Evolutionary conservation across 2,113 vertebrate species (phyloP), one percentile per base, ranked within the genome.

Genomic region (Orycteropus afer): DNA sequence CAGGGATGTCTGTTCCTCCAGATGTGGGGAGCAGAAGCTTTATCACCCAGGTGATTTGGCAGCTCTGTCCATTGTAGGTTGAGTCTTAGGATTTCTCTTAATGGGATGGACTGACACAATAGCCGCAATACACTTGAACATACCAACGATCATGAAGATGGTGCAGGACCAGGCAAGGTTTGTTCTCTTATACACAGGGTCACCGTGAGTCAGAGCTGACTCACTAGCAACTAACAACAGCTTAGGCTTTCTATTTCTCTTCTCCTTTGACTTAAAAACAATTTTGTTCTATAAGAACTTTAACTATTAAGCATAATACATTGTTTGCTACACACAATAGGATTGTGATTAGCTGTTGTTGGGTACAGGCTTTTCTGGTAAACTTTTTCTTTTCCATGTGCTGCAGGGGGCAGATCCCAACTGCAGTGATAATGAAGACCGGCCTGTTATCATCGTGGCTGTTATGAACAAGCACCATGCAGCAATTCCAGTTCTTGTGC

Each of bases 361-460:
- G 37, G 78, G 63, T 10, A 32, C 25, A 45, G 88, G 18, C n/a
- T 51, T 71, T 74, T 88, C 45, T 79, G 65, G 37, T 4, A 1
- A 79, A 57, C 40, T 92, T 78, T 23, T 92, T 69, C 53, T 89
- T 91, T 76, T 90, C 40, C 45, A 1, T 93, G 32, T 4, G 0
- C 86, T 90, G 3, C 91, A 99, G 99, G 99, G 99, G 93, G 99
- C 98, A 14, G 98, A 99, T 55, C 99, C 99, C 1, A 98, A 98
- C 63, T 99, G 98, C 90, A 97, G 86, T 45, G 95, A 96, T 0
- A 27, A 76, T 0, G 96, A 99, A 1, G 97, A 98, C 0, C 96
- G 40, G 1, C 98, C 99, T 0, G 98, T 96, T 67, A 80, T 99
- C 88, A 97, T 97, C 0, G 86, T 98, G 23, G 99, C 99, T 1